Evolutionary conservation across 2,113 vertebrate genomes (phyloP).

Genomic region (Acrocephalus arundinaceus): DNA sequence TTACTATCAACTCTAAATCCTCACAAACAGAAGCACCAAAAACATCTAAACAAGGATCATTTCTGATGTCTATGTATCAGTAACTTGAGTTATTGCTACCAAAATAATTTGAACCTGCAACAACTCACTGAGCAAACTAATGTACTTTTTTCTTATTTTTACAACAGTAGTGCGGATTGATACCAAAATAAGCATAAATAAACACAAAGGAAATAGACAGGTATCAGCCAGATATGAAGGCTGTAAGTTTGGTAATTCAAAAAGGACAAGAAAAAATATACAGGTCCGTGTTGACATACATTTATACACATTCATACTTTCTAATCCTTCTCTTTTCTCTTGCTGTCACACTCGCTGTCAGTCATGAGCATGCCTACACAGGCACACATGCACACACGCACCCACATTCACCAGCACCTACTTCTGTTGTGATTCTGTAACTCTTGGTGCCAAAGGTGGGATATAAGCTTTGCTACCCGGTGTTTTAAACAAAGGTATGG

Average conservation of each 20-base stretch:
- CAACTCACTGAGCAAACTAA: background rate
- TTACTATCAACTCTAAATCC: background rate
- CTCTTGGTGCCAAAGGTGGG: background rate
- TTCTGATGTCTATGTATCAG: background rate
- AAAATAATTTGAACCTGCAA: background rate
- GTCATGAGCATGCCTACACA: background rate
- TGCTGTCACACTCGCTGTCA: slow-evolving; percentile 18
- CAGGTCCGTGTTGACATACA: background rate
- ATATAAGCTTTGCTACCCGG: slow-evolving; percentile 10
- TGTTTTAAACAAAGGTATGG: slow-evolving; percentile 55
- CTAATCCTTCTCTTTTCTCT: background rate
- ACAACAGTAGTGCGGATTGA: background rate
- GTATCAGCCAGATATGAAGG: background rate
- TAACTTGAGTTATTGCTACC: background rate
- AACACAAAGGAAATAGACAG: background rate
- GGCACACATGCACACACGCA: background rate
- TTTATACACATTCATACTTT: background rate
- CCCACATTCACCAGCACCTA: background rate
- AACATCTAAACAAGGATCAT: background rate
- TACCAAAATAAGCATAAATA: background rate
- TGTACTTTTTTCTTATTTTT: background rate
- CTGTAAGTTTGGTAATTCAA: slow-evolving; percentile 34
- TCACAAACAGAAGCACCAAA: background rate
- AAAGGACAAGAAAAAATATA: background rate
- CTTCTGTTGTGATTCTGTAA: slow-evolving; percentile 24